These are phyloP conservation scores for Drosophila pseudotakahashii DNA, from an alignment of 2,888 invertebrate genomes.

Conservation along the genomic window DNA sequence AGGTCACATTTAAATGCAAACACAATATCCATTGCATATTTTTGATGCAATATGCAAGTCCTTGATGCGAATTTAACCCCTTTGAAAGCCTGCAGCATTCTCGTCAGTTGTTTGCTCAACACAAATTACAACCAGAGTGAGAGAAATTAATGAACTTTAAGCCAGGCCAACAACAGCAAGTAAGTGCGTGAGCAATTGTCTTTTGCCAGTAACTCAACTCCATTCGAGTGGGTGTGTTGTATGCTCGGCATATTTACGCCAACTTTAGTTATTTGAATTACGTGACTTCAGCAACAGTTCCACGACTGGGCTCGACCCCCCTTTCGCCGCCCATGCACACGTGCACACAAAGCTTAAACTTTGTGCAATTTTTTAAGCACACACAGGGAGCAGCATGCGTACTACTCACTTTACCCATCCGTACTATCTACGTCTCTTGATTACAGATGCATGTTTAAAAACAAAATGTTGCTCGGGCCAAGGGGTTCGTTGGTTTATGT, in stretches of 20 bases:
- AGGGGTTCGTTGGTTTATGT: neutral
- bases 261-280: conserved; percentile 82
- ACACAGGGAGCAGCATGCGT: conserved; percentile 20
- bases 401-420: conserved; percentile 60
- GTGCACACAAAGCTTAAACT: conserved; percentile 49
- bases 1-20: neutral
- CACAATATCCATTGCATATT: neutral
- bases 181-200: conserved; percentile 52
- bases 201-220: conserved; percentile 44
- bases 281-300: conserved; percentile 82
- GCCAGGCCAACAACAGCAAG: conserved; percentile 33
- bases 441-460: conserved; percentile 72
- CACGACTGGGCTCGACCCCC: conserved; percentile 69
- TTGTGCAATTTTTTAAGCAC: conserved; percentile 60
- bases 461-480: conserved; percentile 56
- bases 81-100: conserved; percentile 7
- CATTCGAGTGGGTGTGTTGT: conserved; percentile 32
- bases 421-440: conserved; percentile 65
- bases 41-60: neutral
- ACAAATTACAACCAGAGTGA: conserved; percentile 30
- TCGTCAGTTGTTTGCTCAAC: conserved; percentile 23
- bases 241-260: conserved; percentile 80
- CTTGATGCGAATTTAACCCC: neutral
- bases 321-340: conserved; percentile 17
- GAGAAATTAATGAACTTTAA: conserved; percentile 50